These are phyloP conservation scores for Hexactinellida sp. DNA, from an alignment of 37 sponge, comb jelly and placozoan genomes.

Conservation along the genomic window DNA sequence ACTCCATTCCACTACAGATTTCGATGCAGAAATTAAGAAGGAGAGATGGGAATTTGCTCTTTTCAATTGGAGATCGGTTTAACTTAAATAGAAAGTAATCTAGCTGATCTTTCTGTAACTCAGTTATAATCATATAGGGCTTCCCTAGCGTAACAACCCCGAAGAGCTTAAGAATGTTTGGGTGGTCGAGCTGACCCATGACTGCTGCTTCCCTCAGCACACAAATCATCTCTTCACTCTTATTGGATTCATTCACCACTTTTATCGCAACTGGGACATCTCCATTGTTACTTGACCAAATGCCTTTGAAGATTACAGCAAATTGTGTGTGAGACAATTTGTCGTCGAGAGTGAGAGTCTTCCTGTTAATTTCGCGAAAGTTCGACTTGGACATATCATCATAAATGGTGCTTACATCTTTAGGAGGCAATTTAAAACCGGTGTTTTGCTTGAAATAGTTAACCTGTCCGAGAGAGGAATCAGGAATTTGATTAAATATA, in stretches of 20 bases:
- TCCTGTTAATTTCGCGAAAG: neutral
- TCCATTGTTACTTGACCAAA: neutral
- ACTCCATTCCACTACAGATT: neutral
- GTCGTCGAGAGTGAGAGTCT: neutral
- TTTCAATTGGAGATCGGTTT: neutral
- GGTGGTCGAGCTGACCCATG: neutral
- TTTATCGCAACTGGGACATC: neutral
- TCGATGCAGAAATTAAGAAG: neutral
- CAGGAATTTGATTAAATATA: neutral
- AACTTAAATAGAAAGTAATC: neutral
- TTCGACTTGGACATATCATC: neutral
- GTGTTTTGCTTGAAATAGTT: neutral
- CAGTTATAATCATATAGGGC: neutral
- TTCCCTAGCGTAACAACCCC: constrained; percentile 6
- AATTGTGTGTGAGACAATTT: neutral
- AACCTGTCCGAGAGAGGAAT: neutral
- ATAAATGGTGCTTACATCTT: neutral
- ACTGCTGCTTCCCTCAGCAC: neutral
- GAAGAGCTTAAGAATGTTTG: constrained; percentile 12
- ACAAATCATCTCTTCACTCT: neutral
- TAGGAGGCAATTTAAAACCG: neutral
- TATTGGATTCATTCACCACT: neutral
- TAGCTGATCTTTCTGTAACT: neutral
- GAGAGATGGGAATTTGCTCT: neutral
- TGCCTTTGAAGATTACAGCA: neutral